phyloP scores from a whole-genome alignment of 2,888 invertebrate species.

The Tachina grossa region DNA sequence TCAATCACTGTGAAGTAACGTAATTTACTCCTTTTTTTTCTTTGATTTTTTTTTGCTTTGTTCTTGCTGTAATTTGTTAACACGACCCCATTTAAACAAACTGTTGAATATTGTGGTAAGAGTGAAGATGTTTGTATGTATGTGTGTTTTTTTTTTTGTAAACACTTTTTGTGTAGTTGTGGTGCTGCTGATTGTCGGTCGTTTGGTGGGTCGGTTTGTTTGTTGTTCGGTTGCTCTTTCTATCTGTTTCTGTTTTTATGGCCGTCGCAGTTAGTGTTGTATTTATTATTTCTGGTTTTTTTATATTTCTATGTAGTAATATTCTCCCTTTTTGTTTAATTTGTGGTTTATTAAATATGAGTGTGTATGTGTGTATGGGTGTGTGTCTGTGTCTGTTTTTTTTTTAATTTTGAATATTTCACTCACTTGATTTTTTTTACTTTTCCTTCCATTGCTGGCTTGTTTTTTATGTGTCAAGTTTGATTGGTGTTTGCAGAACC shows the following conservation, averaged over 20 bases:
- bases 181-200: slow-evolving; percentile 48
- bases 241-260: slow-evolving; percentile 34
- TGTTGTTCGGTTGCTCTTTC: slow-evolving; percentile 6
- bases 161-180: slow-evolving; percentile 36
- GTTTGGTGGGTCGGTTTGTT: slow-evolving; percentile 11
- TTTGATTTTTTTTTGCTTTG: slow-evolving; percentile 9
- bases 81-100: slow-evolving; percentile 61
- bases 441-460: background rate
- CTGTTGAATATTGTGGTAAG: slow-evolving; percentile 62
- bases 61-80: slow-evolving; percentile 44
- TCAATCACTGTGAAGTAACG: slow-evolving; percentile 58
- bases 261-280: slow-evolving; percentile 7
- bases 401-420: slow-evolving; percentile 46
- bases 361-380: too few species aligned
- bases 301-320: slow-evolving; percentile 7
- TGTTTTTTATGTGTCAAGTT: slow-evolving; percentile 55
- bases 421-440: slow-evolving; percentile 6
- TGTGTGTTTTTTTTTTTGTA: slow-evolving; percentile 8
- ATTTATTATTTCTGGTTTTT: slow-evolving; percentile 46
- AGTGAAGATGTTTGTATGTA: background rate
- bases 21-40: slow-evolving; percentile 53
- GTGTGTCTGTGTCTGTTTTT: background rate
- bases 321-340: slow-evolving; percentile 58
- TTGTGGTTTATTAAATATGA: slow-evolving; percentile 61
- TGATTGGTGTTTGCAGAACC: slow-evolving; percentile 54